These are phyloP conservation scores for Heliconius sara DNA, from an alignment of 2,888 invertebrate species.

Conservation along the genomic window DNA sequence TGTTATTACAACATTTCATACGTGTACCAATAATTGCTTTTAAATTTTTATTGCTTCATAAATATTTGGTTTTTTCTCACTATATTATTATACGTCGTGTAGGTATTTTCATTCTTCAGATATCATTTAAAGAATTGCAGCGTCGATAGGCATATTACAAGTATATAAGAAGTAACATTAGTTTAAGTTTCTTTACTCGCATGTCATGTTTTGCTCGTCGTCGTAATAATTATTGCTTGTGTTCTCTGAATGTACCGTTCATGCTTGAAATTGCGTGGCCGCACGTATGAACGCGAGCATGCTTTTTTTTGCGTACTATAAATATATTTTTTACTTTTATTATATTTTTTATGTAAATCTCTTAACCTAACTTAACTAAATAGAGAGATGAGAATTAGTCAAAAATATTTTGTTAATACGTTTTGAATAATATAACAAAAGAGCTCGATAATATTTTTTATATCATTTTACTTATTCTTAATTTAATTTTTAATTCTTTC, in stretches of 20 bases:
- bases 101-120: background rate
- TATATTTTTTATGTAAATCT: background rate
- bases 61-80: background rate
- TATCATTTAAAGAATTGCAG: background rate
- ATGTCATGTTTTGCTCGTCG: conserved; percentile 34
- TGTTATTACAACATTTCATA: conserved; percentile 4
- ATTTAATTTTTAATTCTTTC: too few species aligned
- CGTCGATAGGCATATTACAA: background rate
- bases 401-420: background rate
- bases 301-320: background rate
- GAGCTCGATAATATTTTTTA: too few species aligned
- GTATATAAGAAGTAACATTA: conserved; percentile 24
- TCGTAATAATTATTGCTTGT: conserved; percentile 36
- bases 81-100: background rate
- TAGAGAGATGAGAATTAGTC: background rate
- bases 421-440: background rate
- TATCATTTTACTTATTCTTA: too few species aligned
- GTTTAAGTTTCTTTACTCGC: conserved; percentile 21
- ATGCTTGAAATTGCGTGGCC: conserved; percentile 41
- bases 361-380: background rate
- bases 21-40: conserved; percentile 14
- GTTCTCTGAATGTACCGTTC: conserved; percentile 37
- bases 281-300: conserved; percentile 11
- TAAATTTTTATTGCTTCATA: conserved; percentile 13
- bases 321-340: background rate